Base-by-base conservation (phyloP, 2,888 invertebrate species). In the Holacanthella duospinosa region DNA sequence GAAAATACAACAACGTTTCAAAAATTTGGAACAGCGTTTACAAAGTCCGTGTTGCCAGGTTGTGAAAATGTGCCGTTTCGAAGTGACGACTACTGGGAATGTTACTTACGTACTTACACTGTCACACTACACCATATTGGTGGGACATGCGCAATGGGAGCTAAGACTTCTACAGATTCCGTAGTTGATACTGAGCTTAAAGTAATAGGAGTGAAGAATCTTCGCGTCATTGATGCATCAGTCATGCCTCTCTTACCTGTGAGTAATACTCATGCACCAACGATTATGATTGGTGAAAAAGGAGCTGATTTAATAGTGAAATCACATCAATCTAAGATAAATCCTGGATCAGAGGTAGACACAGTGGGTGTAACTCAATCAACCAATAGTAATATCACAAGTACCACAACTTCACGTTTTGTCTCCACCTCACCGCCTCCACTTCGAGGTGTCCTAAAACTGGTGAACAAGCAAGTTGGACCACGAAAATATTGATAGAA, bases 61-160 rank as follows among this genome's bases (percentile, higher is more conserved):
- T 72, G 71, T 29, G 68, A 70, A 57, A 26, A 59, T 1, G 36
- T 67, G 26, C 57, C 29, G 1, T 66, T 69, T 44, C 54, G 70
- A 44, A 63, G 62, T 55, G 69, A 72, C 57, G 65, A 48, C 2
- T 72, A 72, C 59, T 72, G 67, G 65, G 70, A 70, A 65, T 72
- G 71, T 43, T 70, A 59, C 26, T 27, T 60, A 6, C 48, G 63
- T 16, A 36, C 54, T 1, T 55, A 29, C 28, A 29, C 60, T 6
- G 36, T 63, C 2, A 29, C 60, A 4, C 26, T 64, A 3, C 55
- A 59, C 43, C 59, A 63, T 21, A 44, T 59, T 9, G 63, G 55
- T 27, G 63, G 63, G 16, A 60, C 63, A 21, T 53, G 55, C 29
- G n/a, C 63, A 26, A 63, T 63, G 63, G 63, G 63, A 21, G 29